phyloP scores from a whole-genome alignment of 1,140 invertebrate species.

The Papilio polytes region DNA sequence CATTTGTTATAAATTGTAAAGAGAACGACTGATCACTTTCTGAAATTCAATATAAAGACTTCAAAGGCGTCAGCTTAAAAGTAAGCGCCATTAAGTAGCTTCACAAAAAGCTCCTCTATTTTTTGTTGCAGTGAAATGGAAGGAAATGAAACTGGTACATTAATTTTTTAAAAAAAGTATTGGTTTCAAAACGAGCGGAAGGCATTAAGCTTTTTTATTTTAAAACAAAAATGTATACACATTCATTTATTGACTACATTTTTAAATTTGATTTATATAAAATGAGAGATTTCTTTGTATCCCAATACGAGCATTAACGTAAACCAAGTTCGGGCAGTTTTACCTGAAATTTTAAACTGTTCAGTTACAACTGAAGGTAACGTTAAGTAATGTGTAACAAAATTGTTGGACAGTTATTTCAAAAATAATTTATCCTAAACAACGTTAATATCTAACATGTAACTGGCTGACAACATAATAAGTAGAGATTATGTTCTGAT shows the following conservation, averaged over 20 bases:
- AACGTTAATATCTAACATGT: not conserved
- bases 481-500: not conserved
- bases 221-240: too few species aligned
- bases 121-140: not conserved
- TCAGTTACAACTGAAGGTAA: too few species aligned
- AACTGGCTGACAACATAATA: not conserved
- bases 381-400: too few species aligned
- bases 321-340: too few species aligned
- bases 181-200: not conserved
- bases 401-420: not conserved
- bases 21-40: not conserved
- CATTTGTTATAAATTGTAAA: not conserved
- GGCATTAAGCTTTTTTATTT: not conserved
- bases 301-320: too few species aligned
- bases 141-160: not conserved
- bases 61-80: conserved; percentile 6
- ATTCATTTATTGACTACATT: not conserved
- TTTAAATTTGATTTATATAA: not conserved
- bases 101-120: not conserved
- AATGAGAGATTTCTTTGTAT: too few species aligned
- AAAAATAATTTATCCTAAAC: not conserved
- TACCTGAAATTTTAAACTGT: too few species aligned
- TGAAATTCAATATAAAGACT: conserved; percentile 13
- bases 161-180: not conserved
- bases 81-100: not conserved